Conservation (phyloP, 2,113 vertebrate genomes). For the Poeciliopsis retropinna region DNA sequence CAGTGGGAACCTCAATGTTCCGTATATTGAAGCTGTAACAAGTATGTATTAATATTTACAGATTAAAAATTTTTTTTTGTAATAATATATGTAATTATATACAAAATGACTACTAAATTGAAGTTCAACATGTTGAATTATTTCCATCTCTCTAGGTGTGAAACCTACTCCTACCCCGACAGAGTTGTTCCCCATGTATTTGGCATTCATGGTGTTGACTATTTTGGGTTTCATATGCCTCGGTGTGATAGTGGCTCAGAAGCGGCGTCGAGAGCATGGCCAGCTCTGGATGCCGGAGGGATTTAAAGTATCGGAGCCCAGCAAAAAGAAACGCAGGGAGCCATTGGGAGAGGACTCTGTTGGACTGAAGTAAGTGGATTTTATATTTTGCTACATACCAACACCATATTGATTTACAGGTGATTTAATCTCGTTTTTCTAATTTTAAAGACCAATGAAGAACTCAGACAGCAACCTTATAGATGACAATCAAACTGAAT, state of each 20-base stretch:
- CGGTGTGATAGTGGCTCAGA: constrained; percentile 90
- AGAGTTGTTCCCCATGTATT: constrained; percentile 90
- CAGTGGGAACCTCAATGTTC: constrained; percentile 91
- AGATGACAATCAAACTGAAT: constrained; percentile 96
- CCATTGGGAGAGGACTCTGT: constrained; percentile 96
- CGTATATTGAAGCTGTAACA: constrained; percentile 95
- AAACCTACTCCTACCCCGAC: constrained; percentile 71
- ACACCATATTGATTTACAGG: not conserved
- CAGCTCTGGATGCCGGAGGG: constrained; percentile 98
- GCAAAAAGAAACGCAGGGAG: constrained; percentile 96
- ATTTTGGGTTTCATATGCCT: constrained; percentile 83
- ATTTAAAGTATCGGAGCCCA: constrained; percentile 92
- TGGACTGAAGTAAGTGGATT: constrained; percentile 89
- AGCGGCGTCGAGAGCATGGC: constrained; percentile 92
- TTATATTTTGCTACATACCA: not conserved
- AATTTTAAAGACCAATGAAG: constrained; percentile 85
- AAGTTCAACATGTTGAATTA: constrained; percentile 24
- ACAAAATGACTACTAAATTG: not conserved
- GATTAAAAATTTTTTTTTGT: not conserved
- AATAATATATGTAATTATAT: not conserved
- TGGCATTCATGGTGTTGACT: constrained; percentile 81
- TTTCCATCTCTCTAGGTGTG: constrained; percentile 80
- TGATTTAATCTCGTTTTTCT: constrained; percentile 11
- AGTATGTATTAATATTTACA: constrained; percentile 81
- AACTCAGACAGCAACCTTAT: constrained; percentile 90